Evolutionary conservation across 2,888 invertebrate genomes (phyloP).

Genomic region (Himalopsyche anomala): DNA sequence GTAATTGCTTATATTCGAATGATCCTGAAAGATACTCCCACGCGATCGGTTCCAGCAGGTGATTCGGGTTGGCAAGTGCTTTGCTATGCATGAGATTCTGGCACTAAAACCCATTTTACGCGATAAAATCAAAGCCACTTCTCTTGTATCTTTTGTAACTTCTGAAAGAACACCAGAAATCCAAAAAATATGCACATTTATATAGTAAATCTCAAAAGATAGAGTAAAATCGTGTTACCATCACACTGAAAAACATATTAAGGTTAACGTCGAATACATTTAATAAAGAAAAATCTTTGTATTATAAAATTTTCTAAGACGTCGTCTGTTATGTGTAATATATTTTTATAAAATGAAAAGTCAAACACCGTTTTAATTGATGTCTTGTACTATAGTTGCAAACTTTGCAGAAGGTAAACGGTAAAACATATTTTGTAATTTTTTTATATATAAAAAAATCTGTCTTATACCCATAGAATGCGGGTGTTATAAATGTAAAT

Average conservation of each 20-base stretch:
- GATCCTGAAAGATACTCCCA: slow-evolving; percentile 4
- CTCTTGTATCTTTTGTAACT: background rate
- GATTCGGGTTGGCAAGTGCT: slow-evolving; percentile 36
- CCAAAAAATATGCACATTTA: background rate
- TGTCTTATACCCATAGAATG: too few species aligned
- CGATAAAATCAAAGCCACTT: slow-evolving; percentile 57
- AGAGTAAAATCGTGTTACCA: background rate
- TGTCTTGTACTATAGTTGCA: too few species aligned
- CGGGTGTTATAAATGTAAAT: too few species aligned
- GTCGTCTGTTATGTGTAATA: too few species aligned
- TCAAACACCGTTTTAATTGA: too few species aligned
- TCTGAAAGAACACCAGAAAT: background rate
- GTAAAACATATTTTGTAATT: too few species aligned
- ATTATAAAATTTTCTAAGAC: too few species aligned
- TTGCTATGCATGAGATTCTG: slow-evolving; percentile 61
- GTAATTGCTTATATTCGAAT: slow-evolving; percentile 24
- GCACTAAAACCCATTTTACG: slow-evolving; percentile 58
- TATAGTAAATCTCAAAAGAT: background rate
- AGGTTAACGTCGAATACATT: too few species aligned
- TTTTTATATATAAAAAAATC: too few species aligned
- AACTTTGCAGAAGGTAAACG: too few species aligned
- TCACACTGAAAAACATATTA: too few species aligned
- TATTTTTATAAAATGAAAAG: too few species aligned
- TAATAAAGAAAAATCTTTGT: background rate
- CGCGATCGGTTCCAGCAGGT: slow-evolving; percentile 8